Conservation (phyloP, 2,113 vertebrate genomes). For the Numida meleagris region DNA sequence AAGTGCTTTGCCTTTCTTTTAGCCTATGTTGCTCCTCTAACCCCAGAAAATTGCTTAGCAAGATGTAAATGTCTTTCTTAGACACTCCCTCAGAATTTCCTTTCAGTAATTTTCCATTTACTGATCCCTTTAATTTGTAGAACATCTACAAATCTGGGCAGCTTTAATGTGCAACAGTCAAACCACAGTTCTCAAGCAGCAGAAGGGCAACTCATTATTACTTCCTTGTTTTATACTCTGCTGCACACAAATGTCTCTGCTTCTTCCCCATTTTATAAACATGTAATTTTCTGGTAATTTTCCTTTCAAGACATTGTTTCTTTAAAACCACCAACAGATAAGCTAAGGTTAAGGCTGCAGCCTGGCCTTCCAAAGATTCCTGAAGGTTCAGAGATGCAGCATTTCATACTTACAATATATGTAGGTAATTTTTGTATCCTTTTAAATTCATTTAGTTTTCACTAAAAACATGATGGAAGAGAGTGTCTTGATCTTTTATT, state of each 20-base stretch:
- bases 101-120: background rate
- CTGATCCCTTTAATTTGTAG: background rate
- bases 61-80: fast-evolving
- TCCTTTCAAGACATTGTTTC: background rate
- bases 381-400: background rate
- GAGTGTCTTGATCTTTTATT: background rate
- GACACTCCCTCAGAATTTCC: background rate
- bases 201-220: background rate
- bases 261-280: background rate
- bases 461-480: background rate
- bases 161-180: background rate
- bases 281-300: background rate
- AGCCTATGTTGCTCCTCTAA: background rate
- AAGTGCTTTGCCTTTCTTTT: background rate
- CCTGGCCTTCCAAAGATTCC: background rate
- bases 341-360: background rate
- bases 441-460: background rate
- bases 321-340: background rate
- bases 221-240: background rate
- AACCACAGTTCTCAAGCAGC: background rate
- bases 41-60: background rate
- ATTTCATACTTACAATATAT: background rate
- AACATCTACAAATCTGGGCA: background rate
- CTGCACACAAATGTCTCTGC: background rate
- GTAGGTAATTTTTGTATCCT: too few relatives aligned